A percentile compares a stretch with the other conserved stretches of the same genome.
Evolutionary conservation across 2,113 vertebrate species (phyloP).

Genomic region (Xiphophorus maculatus): DNA sequence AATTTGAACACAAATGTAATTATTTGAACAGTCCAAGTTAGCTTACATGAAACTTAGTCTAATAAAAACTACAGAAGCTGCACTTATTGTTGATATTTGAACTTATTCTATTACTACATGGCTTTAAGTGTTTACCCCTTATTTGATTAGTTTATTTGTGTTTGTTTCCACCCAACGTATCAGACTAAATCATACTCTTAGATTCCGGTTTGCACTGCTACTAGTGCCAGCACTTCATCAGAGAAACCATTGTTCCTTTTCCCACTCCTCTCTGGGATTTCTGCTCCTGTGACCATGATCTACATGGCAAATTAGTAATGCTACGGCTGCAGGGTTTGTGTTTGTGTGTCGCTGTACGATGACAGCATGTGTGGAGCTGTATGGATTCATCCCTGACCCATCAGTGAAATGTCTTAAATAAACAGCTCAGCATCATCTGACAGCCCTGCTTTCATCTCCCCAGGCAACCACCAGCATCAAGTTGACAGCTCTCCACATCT

Average conservation of each 20-base stretch:
- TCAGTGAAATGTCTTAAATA: conserved; percentile 62
- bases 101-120: background rate
- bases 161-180: conserved; percentile 1
- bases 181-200: background rate
- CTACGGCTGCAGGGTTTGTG: background rate
- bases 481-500: conserved; percentile 56
- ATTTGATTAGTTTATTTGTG: background rate
- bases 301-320: conserved; percentile 40
- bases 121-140: background rate
- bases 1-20: background rate
- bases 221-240: conserved; percentile 5
- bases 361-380: conserved; percentile 36
- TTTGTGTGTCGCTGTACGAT: conserved; percentile 31
- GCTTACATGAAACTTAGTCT: background rate
- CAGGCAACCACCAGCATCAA: conserved; percentile 38
- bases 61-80: no score
- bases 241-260: background rate
- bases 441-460: conserved; percentile 68
- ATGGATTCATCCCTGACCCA: conserved; percentile 47
- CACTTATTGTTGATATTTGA: background rate
- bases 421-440: conserved; percentile 55
- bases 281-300: conserved; percentile 27
- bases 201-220: background rate
- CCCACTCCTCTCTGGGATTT: conserved; percentile 33
- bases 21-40: background rate